These are phyloP conservation scores for Argyresthia goedartella DNA, from an alignment of 2,888 invertebrate species.

Conservation along the genomic window DNA sequence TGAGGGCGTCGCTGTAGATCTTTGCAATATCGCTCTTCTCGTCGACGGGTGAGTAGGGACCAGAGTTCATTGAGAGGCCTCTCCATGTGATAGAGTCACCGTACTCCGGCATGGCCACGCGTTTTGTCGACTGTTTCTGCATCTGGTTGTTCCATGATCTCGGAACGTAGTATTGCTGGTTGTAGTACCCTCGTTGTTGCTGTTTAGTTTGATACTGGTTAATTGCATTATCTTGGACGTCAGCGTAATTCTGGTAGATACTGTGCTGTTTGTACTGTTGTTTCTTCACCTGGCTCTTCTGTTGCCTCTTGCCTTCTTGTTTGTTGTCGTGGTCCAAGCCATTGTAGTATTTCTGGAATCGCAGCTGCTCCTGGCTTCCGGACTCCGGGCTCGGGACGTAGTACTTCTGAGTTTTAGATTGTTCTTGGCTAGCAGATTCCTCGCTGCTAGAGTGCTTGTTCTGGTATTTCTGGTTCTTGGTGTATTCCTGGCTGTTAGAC, in stretches of 20 bases:
- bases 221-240: neutral
- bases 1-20: slow-evolving; percentile 41
- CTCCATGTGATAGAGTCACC: slow-evolving; percentile 33
- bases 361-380: too few species aligned
- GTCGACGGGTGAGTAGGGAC: slow-evolving; percentile 22
- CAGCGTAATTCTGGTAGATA: neutral
- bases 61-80: slow-evolving; percentile 26
- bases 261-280: neutral
- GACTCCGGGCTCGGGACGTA: too few species aligned
- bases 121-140: neutral
- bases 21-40: slow-evolving; percentile 32
- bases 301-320: neutral
- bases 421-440: neutral
- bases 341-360: neutral
- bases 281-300: neutral
- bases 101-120: slow-evolving; percentile 9
- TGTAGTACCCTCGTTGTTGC: neutral
- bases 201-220: neutral
- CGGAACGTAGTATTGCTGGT: neutral
- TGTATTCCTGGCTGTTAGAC: neutral
- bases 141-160: neutral
- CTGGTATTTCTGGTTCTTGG: neutral
- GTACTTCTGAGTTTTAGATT: too few species aligned
- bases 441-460: neutral
- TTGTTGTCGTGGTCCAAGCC: neutral